Evolutionary conservation across 2,888 invertebrate species (phyloP), one percentile per base, ranked within the genome.

Genomic region (Dicyrtomina minuta): DNA sequence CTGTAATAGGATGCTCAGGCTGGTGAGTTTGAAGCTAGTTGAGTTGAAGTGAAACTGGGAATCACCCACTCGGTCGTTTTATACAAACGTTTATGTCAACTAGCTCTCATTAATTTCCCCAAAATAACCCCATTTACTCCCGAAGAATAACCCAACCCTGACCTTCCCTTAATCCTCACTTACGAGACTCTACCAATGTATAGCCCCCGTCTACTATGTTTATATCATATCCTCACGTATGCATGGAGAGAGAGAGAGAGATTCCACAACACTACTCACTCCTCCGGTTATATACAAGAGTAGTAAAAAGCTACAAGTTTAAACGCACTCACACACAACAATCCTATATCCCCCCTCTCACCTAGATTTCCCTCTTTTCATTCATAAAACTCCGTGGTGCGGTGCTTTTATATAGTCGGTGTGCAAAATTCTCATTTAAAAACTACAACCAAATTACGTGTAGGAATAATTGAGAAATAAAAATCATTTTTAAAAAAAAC

Each of bases 1-100:
- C n/a, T n/a, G n/a, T n/a, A 22, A 20, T 17, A 20, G 51, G 17
- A 4, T 17, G 46, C 17, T 17, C 46, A 4, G 17, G 46, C 15
- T 17, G n/a, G 46, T 3, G 17, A 24, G 53, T 53, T 15, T 53
- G 53, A 33, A 33, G 33, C 33, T 3, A 33, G 33, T n/a, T 17
- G 33, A 65, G 59, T 67, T 56, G 27, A 67, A 67, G 67, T 67
- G 67, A 59, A 62, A 27, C 69, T 64, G 70, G 70, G 70, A 75
- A 75, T 75, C 75, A 73, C 73, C 75, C 73, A 75, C 72, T 72
- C 62, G 75, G 74, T 74, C 74, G 72, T 75, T 77, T 77, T 75
- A 75, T 72, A 75, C 74, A 73, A 74, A 73, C 77, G 77, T 77
- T 77, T 77, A 77, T 77, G 77, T 77, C 77, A 77, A 77, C 77